Conservation (phyloP, 2,797 vertebrate species). For the Heterohyrax brucei region DNA sequence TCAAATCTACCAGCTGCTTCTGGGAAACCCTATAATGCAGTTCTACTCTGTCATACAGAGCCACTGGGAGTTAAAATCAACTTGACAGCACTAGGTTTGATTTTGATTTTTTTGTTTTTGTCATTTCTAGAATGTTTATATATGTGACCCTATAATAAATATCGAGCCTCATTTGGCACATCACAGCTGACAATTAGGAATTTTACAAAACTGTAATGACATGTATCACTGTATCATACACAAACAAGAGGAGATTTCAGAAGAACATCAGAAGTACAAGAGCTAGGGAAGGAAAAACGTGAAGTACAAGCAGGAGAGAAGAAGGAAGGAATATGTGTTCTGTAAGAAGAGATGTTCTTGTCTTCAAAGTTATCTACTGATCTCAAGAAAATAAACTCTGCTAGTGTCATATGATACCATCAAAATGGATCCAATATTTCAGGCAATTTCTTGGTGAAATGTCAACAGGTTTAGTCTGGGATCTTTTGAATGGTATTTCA, state of each 20-base stretch:
- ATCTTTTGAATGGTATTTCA: not conserved
- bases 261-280: conserved; percentile 19
- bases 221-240: not conserved
- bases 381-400: not conserved
- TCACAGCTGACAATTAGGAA: conserved; percentile 8
- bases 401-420: not conserved
- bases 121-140: not conserved
- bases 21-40: no score
- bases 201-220: not conserved
- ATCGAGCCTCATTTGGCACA: conserved; percentile 18
- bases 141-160: not conserved
- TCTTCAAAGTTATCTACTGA: conserved; percentile 41
- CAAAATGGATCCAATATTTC: not conserved
- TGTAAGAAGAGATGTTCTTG: conserved; percentile 33
- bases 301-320: fast-evolving
- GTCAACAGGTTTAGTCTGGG: not conserved
- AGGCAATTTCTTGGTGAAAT: not conserved
- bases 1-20: no score
- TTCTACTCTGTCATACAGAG: not conserved
- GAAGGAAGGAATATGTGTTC: not conserved
- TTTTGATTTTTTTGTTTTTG: no score
- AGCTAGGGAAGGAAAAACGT: not conserved
- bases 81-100: not conserved
- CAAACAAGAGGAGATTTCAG: conserved; percentile 58
- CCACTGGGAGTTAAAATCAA: not conserved